phyloP scores from a whole-genome alignment of 1,140 invertebrate genomes.

The Drosophila fuyamai region DNA sequence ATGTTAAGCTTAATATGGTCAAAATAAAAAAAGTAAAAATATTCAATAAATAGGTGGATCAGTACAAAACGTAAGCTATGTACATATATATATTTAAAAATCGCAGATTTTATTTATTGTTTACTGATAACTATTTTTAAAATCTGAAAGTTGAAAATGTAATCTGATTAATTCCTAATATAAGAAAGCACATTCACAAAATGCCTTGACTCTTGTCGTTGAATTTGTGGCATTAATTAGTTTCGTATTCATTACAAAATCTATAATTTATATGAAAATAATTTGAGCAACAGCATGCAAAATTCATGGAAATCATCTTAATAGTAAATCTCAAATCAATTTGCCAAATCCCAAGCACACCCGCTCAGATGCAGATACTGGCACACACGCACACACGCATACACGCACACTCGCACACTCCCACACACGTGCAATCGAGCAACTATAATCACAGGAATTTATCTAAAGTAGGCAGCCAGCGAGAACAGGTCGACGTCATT shows the following conservation, averaged over 20 bases:
- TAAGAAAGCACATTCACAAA: slow-evolving; percentile 52
- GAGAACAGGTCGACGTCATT: slow-evolving; percentile 45
- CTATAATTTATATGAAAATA: slow-evolving; percentile 78
- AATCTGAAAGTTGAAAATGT: not conserved
- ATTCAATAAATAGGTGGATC: too few relatives aligned
- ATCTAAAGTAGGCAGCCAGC: slow-evolving; percentile 68
- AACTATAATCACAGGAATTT: slow-evolving; percentile 80
- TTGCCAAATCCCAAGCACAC: slow-evolving; percentile 38
- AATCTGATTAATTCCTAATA: slow-evolving; percentile 36
- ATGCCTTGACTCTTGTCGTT: slow-evolving; percentile 46
- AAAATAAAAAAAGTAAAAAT: too few relatives aligned
- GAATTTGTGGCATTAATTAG: slow-evolving; percentile 67
- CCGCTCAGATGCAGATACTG: slow-evolving; percentile 14
- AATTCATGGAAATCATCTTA: slow-evolving; percentile 49
- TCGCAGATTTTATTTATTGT: too few relatives aligned
- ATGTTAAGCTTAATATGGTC: too few relatives aligned
- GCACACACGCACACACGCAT: slow-evolving; percentile 3
- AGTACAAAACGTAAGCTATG: too few relatives aligned
- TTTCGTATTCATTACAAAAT: slow-evolving; percentile 76
- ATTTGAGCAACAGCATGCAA: slow-evolving; percentile 53
- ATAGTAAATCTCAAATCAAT: slow-evolving; percentile 55
- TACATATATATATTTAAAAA: too few relatives aligned
- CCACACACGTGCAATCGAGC: slow-evolving; percentile 72
- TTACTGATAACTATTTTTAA: too few relatives aligned
- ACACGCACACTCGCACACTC: not conserved